phyloP scores from a whole-genome alignment of 2,888 invertebrate species.

The Blastobasis lacticolella region DNA sequence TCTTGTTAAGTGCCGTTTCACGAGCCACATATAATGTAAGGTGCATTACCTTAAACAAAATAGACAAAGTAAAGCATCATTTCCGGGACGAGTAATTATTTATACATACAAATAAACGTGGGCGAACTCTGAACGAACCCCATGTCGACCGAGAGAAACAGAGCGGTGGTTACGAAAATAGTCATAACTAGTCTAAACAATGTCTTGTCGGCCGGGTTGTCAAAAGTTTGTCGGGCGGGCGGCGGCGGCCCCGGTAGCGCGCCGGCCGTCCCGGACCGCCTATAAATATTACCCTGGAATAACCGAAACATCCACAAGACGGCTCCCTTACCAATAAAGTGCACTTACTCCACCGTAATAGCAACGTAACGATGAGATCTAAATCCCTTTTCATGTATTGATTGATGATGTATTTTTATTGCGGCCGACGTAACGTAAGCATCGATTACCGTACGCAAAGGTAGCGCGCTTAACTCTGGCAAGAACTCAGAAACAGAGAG shows the following conservation, averaged over 20 bases:
- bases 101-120: too few species aligned
- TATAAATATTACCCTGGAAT: conserved; percentile 18
- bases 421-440: conserved; percentile 20
- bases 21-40: not conserved
- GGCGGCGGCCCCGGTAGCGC: conserved; percentile 22
- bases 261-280: conserved; percentile 18
- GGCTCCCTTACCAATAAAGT: too few species aligned
- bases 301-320: too few species aligned
- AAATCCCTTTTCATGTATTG: conserved; percentile 12
- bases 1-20: too few species aligned
- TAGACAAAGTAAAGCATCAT: not conserved
- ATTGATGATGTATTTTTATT: conserved; percentile 39
- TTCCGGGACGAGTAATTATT: too few species aligned
- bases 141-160: conserved; percentile 1
- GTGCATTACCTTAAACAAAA: not conserved
- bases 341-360: not conserved
- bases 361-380: too few species aligned
- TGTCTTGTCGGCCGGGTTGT: conserved; percentile 21
- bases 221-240: conserved; percentile 36
- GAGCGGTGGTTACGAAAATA: conserved; percentile 22
- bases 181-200: conserved; percentile 40
- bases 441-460: conserved; percentile 1
- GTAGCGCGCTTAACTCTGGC: conserved; percentile 4
- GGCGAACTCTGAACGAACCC: too few species aligned
- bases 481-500: conserved; percentile 24